Percentiles rank a stretch among this genome's conserved stretches.
phyloP scores from a whole-genome alignment of 1,140 invertebrate species.

The Hyles vespertilio region DNA sequence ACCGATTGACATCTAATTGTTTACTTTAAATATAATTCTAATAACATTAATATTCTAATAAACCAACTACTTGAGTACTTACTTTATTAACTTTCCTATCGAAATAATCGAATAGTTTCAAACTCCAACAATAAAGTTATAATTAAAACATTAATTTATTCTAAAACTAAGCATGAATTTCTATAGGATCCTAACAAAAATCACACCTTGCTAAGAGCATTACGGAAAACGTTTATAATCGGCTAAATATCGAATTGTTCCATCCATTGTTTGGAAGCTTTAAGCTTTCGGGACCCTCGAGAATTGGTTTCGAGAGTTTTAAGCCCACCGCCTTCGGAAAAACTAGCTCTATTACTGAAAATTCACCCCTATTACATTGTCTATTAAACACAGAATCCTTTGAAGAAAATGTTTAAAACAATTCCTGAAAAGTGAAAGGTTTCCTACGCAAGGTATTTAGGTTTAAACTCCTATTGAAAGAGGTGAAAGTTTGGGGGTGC shows the following conservation, averaged over 20 bases:
- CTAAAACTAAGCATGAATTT: conserved; percentile 5
- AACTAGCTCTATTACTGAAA: conserved; percentile 29
- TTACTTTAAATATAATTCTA: no score
- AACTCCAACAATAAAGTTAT: no score
- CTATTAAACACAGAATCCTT: conserved; percentile 38
- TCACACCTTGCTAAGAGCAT: conserved; percentile 70
- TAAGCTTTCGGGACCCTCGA: conserved; percentile 59
- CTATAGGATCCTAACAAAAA: conserved; percentile 47
- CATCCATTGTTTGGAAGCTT: conserved; percentile 68
- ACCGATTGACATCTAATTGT: no score
- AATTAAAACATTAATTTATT: no score
- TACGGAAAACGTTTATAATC: conserved; percentile 68
- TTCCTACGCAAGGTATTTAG: conserved; percentile 73
- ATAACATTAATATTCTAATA: no score
- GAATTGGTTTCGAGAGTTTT: conserved; percentile 72
- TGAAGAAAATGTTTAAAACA: conserved; percentile 38
- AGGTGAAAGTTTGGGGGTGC: conserved; percentile 69
- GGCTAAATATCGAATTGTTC: conserved; percentile 75
- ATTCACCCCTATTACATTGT: conserved; percentile 27
- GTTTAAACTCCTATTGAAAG: conserved; percentile 75
- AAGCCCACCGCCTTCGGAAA: conserved; percentile 68
- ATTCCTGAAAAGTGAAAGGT: conserved; percentile 75
- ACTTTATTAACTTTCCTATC: no score
- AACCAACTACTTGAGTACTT: no score
- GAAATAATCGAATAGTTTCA: no score